A percentile compares a stretch with the other conserved stretches of the same genome.
These are phyloP conservation scores for Podilymbus podiceps DNA, from an alignment of 2,113 vertebrate species.

Conservation along the genomic window DNA sequence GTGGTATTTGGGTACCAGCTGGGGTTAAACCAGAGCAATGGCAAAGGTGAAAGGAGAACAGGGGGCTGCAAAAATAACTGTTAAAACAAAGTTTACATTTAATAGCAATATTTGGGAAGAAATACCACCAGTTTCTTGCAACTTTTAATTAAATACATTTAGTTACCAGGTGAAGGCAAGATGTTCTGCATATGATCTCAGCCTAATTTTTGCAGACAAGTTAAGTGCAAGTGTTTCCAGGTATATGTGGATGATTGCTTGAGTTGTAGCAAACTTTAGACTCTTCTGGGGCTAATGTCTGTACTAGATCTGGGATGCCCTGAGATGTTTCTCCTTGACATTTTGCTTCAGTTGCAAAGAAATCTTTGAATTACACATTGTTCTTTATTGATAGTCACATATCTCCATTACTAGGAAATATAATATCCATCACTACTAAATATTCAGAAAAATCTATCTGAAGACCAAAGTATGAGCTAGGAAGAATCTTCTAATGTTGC, in stretches of 20 bases:
- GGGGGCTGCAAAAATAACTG: not conserved
- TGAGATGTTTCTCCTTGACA: not conserved
- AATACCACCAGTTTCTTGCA: not conserved
- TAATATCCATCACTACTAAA: not conserved
- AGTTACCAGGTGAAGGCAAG: not conserved
- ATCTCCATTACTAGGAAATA: not conserved
- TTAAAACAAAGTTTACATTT: not conserved
- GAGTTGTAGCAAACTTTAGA: not conserved
- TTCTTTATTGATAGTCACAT: not conserved
- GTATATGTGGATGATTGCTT: not conserved
- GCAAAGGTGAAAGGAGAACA: not conserved
- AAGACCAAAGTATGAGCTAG: not conserved
- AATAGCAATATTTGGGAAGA: not conserved
- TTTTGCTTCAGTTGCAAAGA: not conserved
- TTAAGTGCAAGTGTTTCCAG: rapidly evolving
- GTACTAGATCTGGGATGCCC: not conserved
- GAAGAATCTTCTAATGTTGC: not conserved
- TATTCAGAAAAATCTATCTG: not conserved
- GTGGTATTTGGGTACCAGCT: no score
- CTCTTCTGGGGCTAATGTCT: not conserved
- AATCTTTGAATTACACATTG: not conserved
- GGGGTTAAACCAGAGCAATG: no score
- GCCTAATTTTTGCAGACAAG: not conserved
- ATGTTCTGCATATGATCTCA: not conserved
- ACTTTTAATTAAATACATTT: not conserved